A percentile compares a stretch with the other conserved stretches of the same genome.
Conservation (phyloP, 2,113 vertebrate genomes). For the Coturnix japonica region DNA sequence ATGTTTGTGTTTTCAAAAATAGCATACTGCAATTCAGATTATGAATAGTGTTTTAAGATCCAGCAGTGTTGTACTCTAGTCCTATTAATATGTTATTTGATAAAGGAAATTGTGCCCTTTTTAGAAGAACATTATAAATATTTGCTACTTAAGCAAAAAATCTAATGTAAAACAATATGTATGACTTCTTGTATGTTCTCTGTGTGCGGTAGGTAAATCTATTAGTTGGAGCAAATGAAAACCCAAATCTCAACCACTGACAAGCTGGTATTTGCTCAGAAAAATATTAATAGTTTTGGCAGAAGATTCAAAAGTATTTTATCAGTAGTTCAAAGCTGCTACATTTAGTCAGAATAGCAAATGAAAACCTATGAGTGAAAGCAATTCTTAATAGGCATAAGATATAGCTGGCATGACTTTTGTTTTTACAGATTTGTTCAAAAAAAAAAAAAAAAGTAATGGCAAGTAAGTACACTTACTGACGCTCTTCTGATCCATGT, state of each 20-base stretch:
- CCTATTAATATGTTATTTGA: neutral
- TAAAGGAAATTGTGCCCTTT: neutral
- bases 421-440: neutral
- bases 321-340: neutral
- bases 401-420: neutral
- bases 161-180: neutral
- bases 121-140: neutral
- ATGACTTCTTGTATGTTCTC: neutral
- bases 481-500: neutral
- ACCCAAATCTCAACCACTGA: neutral
- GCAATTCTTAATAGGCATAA: neutral
- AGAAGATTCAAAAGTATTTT: neutral
- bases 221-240: neutral
- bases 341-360: neutral
- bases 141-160: neutral
- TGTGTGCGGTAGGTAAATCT: neutral
- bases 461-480: neutral
- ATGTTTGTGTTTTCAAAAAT: neutral
- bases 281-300: neutral
- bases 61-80: neutral
- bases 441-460: neutral
- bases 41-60: neutral
- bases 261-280: neutral
- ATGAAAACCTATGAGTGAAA: neutral
- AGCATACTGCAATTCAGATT: neutral